Base-by-base conservation (phyloP, 1,140 invertebrate genomes). In the Neomicropteryx cornuta region DNA sequence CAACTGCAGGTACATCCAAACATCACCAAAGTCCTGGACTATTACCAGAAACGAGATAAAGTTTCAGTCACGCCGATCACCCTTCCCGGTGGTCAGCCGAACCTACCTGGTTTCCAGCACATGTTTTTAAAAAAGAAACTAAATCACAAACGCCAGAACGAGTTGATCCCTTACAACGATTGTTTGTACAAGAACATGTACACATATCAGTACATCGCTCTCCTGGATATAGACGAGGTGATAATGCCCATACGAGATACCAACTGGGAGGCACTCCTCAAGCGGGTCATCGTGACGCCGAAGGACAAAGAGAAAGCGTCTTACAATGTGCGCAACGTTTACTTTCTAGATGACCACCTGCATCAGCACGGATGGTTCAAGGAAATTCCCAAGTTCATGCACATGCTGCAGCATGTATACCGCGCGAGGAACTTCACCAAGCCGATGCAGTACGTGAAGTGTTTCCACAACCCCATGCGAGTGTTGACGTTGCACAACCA, bases 121-220 rank as follows among this genome's bases (percentile, higher is more conserved):
- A 72, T 89, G 58, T 94, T 91, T 50, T 68, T 94, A 4, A 85
- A 84, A 30, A 88, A 88, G 55, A 89, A 88, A 57, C 81, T 84
- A 2, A 93, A 86, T 51, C 79, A 92, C 59, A 96, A 96, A 56
- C 67, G 92, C 8, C 88, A 95, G 53, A 93, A 95, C 60, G 92
- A 97, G 59, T 70, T 97, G 23, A 93, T 97, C 47, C 91, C 93
- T 1, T 96, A 96, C 69, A 97, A 97, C 60, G 93, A 97, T 56
- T 97, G 93, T 53, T 70, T 97, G 4, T 96, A 97, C 64, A 83
- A 91, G 48, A 87, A 94, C 55, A 75, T 93, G 62, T 92, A 93
- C 55, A 71, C 79, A 27, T 95, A 94, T 56, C 78, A 89, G 35
- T 94, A 91, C 62, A 81, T 96, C 21, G 87, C 85, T 0, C 64